Evolutionary conservation across 2,113 vertebrate species (phyloP), one percentile per base, ranked within the genome.

Genomic region (Podilymbus podiceps): DNA sequence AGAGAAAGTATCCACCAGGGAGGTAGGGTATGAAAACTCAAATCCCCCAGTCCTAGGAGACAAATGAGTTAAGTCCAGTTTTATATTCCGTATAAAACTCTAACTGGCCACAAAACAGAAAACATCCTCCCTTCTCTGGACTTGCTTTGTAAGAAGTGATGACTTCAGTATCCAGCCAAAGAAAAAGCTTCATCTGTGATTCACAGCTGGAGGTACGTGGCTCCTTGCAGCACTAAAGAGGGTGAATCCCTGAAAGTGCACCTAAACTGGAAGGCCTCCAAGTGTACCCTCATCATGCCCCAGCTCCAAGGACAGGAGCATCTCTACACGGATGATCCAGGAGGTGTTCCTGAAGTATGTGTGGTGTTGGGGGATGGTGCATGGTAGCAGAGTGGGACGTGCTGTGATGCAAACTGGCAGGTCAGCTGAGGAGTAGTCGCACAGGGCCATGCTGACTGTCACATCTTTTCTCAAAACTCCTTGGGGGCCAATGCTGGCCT

Each of bases 231-330:
- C 11, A 58, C 14, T 11, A 35, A 31, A 58, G 19, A 55, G 8
- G 12, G 30, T 40, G 15, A 79, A 88, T 40, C 14, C 3, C 42
- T 86, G 18, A 69, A 92, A 80, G 7, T 17, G 14, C 27, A 68
- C 6, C 15, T 33, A 30, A 89, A 64, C 24, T 40, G n/a, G 5
- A 6, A 84, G 18, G 44, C 49, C 25, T 85, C 33, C 18, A 52
- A 64, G 35, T 2, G 2, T 42, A 38, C 7, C 15, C 28, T 76
- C 2, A 1, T 8, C 44, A 12, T 10, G 13, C 8, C 5, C 3
- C 53, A 76, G 7, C 38, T 78, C 15, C 28, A 88, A 55, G 55
- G 38, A 93, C 13, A 62, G 24, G 4, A 82, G 38, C 9, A 76
- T 31, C 35, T 56, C 72, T 31, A 53, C 0, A 3, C 16, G 66